These are phyloP conservation scores for Muscicapa comitata DNA, from an alignment of 2,797 vertebrate species.

Conservation along the genomic window DNA sequence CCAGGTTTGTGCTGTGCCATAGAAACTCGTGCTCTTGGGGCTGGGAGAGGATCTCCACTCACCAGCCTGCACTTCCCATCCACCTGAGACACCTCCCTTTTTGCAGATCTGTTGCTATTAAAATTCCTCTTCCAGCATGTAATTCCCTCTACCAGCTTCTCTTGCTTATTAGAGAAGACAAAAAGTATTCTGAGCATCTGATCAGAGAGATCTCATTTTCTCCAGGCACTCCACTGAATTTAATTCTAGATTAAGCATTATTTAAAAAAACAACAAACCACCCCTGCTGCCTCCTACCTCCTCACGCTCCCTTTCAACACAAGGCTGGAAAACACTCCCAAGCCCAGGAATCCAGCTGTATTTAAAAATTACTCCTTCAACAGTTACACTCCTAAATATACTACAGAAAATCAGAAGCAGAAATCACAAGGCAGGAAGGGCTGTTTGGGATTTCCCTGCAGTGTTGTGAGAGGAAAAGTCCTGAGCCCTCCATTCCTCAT, in stretches of 20 bases:
- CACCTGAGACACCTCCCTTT: not conserved
- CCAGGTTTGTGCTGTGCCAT: not conserved
- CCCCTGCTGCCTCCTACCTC: not conserved
- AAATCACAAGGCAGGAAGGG: not conserved
- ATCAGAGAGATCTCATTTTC: constrained; percentile 45
- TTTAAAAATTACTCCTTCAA: not conserved
- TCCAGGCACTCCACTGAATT: constrained; percentile 50
- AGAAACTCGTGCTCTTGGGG: not conserved
- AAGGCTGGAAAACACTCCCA: not conserved
- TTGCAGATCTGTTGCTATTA: not conserved
- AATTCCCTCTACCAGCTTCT: not conserved
- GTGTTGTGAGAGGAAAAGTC: accelerated
- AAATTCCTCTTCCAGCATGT: not conserved
- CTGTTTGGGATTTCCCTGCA: accelerated
- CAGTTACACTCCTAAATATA: not conserved
- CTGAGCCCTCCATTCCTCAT: not conserved
- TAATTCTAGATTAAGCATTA: constrained; percentile 47
- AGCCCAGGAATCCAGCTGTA: not conserved
- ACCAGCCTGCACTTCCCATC: not conserved
- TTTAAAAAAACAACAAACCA: not conserved
- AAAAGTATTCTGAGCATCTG: constrained; percentile 49
- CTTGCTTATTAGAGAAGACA: constrained; percentile 39
- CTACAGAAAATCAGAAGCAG: accelerated
- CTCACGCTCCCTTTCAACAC: not conserved
- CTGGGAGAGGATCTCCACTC: not conserved